phyloP scores from a whole-genome alignment of 2,113 vertebrate genomes.

The Oryzias woworae region DNA sequence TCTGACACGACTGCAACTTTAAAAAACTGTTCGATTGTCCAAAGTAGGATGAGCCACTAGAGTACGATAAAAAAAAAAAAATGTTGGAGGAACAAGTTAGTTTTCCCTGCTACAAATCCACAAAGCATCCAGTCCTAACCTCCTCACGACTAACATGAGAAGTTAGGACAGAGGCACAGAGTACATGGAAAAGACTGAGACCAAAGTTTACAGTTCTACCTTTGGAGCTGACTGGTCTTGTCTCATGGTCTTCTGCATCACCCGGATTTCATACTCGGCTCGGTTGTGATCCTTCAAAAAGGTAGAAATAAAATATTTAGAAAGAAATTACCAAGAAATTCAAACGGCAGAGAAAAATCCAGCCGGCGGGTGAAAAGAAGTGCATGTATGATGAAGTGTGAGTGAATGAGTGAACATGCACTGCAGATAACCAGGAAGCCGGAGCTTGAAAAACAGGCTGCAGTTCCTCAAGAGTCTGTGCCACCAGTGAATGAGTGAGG shows the following conservation, averaged over 20 bases:
- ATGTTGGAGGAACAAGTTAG: too few relatives aligned
- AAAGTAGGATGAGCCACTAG: too few relatives aligned
- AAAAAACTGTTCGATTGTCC: too few relatives aligned
- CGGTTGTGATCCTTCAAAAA: conserved; percentile 83
- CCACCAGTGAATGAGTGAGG: not conserved
- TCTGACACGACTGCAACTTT: too few relatives aligned
- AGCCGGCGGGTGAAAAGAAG: not conserved
- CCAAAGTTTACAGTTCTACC: not conserved
- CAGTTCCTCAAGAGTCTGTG: conserved; percentile 1
- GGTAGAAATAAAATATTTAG: not conserved
- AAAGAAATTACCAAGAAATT: not conserved
- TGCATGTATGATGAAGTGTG: too few relatives aligned
- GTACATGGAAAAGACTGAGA: not conserved
- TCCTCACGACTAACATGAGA: not conserved
- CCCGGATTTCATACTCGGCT: conserved; percentile 89
- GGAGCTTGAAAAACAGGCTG: conserved; percentile 4
- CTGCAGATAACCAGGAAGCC: too few relatives aligned
- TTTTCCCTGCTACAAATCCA: too few relatives aligned
- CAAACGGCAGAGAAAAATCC: not conserved
- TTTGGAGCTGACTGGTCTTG: conserved; percentile 74
- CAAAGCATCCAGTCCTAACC: too few relatives aligned
- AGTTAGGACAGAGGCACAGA: not conserved
- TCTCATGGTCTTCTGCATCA: conserved; percentile 84
- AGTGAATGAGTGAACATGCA: too few relatives aligned
- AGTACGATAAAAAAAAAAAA: too few relatives aligned